Base-by-base conservation (phyloP, 2,797 vertebrate species). In the Pantherophis vulpinus region DNA sequence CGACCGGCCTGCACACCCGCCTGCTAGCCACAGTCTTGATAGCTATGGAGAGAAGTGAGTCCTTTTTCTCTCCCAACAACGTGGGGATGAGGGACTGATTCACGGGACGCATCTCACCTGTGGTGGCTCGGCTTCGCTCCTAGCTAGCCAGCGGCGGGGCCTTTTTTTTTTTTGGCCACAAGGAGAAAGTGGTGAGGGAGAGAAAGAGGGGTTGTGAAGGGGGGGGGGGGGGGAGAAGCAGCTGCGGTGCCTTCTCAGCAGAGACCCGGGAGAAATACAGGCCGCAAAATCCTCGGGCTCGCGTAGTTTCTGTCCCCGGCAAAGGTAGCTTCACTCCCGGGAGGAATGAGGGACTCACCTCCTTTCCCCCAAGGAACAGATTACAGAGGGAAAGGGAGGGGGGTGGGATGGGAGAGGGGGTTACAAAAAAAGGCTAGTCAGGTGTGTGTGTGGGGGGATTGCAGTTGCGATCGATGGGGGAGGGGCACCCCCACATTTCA, bases 251-350 rank as follows among this genome's bases (percentile, higher is more conserved):
- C 97, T 97, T 96, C 96, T 97, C 95, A 92, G 93, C 95, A 86
- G 91, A 91, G 94, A 94, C 93, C 93, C 92, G 90, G 63, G 93
- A 79, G 89, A 54, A 86, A 93, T 63, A 37, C 93, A 94, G 97
- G 97, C 97, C 97, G 97, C 96, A 96, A 61, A 96, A 98, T 97
- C 97, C 97, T 95, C 97, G 97, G 95, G 94, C 97, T 97, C 96
- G 97, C 96, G 97, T 97, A 95, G 95, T 60, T 94, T 93, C 95
- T 95, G 92, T 91, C 94, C 93, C 91, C 86, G 92, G 90, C 94
- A 79, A 94, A 94, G 93, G 94, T 42, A 92, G 93, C 95, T 94
- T 95, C 56, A 93, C 94, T 94, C 94, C 96, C 87, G 94, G 95
- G 60, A 89, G 94, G 95, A 94, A 74, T 90, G 90, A 93, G 95